phyloP scores from a whole-genome alignment of 1,140 invertebrate genomes.

The Saccostrea glomerata region DNA sequence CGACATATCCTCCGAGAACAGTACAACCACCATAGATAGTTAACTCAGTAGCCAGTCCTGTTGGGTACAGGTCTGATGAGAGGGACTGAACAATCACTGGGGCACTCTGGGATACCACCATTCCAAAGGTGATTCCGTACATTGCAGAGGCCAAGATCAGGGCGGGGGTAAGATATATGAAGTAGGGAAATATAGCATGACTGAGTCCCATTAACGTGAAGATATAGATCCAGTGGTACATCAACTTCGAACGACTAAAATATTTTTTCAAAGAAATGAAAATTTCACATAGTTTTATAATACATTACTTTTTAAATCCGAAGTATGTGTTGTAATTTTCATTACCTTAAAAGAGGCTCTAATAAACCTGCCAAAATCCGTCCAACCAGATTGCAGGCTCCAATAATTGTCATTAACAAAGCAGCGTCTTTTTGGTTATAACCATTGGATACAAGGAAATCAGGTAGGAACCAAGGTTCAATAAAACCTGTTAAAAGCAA shows the following conservation, averaged over 20 bases:
- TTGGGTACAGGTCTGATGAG: neutral
- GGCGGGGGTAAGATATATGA: neutral
- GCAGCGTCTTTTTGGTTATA: neutral
- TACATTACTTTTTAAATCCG: no score
- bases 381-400: neutral
- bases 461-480: conserved; percentile 22
- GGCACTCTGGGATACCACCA: neutral
- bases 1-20: neutral
- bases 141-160: conserved; percentile 2
- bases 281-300: no score
- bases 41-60: neutral
- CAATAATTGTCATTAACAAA: conserved; percentile 2
- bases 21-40: conserved; percentile 23
- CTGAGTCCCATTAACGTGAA: neutral
- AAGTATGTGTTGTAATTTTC: no score
- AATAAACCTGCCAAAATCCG: neutral
- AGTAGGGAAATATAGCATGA: neutral
- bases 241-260: neutral
- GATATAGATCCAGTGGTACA: conserved; percentile 40
- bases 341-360: neutral
- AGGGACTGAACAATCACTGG: conserved; percentile 2
- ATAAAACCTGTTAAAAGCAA: neutral
- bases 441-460: neutral
- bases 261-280: neutral
- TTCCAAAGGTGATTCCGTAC: neutral